Evolutionary conservation across 2,888 invertebrate genomes (phyloP).

Genomic region (Alsophila aescularia): DNA sequence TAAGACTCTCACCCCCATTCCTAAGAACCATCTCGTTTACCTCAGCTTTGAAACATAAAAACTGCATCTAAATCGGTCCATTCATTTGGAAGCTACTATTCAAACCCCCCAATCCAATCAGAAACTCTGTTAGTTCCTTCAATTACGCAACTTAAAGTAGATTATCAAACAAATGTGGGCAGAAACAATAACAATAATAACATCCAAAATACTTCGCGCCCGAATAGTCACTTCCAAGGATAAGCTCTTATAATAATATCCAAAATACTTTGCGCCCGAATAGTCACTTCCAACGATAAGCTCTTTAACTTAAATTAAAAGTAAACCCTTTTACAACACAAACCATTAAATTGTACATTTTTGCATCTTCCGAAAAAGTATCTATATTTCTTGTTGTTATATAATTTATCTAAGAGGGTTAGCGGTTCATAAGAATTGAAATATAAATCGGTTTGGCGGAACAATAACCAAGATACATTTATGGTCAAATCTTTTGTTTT

Average conservation of each 20-base stretch:
- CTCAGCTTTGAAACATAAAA: too few species aligned
- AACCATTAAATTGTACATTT: conserved; percentile 25
- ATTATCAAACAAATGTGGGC: too few species aligned
- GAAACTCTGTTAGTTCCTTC: too few species aligned
- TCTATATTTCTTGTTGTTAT: conserved; percentile 49
- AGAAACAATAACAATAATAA: too few species aligned
- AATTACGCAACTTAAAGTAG: too few species aligned
- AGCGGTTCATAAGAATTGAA: conserved; percentile 43
- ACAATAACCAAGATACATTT: conserved; percentile 51
- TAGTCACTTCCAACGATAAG: conserved; percentile 9
- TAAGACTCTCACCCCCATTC: too few species aligned
- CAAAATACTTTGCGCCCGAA: conserved; percentile 8
- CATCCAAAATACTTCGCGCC: conserved; percentile 3
- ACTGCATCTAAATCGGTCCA: too few species aligned
- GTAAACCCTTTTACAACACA: conserved; percentile 26
- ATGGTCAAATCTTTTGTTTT: conserved; percentile 46
- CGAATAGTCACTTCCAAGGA: conserved; percentile 15
- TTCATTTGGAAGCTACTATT: too few species aligned
- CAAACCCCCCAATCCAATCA: too few species aligned
- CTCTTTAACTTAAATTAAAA: conserved; percentile 32
- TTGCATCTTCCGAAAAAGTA: too few species aligned
- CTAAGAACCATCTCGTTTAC: too few species aligned
- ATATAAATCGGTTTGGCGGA: conserved; percentile 53
- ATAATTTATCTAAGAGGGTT: conserved; percentile 46
- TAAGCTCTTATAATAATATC: too few species aligned